Evolutionary conservation across 1,140 invertebrate species (phyloP).

Genomic region (Caenorhabditis latens): DNA sequence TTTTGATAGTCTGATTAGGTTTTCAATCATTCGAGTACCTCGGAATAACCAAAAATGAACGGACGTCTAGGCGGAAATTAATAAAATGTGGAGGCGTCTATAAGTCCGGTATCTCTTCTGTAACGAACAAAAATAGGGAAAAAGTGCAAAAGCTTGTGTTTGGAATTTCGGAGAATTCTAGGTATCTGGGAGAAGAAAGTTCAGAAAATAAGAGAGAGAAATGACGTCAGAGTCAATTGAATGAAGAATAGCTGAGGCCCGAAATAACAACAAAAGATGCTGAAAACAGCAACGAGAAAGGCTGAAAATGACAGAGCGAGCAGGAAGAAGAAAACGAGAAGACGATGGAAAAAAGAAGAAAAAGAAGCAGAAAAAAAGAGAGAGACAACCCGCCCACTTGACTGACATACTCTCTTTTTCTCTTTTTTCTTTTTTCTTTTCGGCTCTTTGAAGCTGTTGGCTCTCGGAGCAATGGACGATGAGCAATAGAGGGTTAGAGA

Average conservation of each 20-base stretch:
- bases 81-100: background rate
- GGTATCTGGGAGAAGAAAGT: background rate
- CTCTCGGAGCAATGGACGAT: conserved; percentile 38
- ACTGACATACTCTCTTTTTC: conserved; percentile 47
- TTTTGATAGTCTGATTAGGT: too few relatives aligned
- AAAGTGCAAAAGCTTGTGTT: conserved; percentile 8
- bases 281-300: conserved; percentile 26
- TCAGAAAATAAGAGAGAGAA: background rate
- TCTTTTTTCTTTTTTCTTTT: conserved; percentile 6
- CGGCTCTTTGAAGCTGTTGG: conserved; percentile 46
- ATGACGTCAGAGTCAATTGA: conserved; percentile 33
- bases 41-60: too few relatives aligned
- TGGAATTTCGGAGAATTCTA: conserved; percentile 16
- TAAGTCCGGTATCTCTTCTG: background rate
- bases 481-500: conserved; percentile 1
- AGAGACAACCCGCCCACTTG: conserved; percentile 35
- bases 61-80: too few relatives aligned
- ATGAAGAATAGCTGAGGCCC: background rate
- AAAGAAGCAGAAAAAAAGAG: conserved; percentile 25
- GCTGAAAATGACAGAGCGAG: conserved; percentile 45
- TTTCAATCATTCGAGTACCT: too few relatives aligned
- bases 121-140: background rate
- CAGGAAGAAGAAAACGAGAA: conserved; percentile 18
- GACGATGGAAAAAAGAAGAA: conserved; percentile 12
- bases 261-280: conserved; percentile 50